Evolutionary conservation across 2,888 invertebrate species (phyloP).

Genomic region (Mythimna lalbum): DNA sequence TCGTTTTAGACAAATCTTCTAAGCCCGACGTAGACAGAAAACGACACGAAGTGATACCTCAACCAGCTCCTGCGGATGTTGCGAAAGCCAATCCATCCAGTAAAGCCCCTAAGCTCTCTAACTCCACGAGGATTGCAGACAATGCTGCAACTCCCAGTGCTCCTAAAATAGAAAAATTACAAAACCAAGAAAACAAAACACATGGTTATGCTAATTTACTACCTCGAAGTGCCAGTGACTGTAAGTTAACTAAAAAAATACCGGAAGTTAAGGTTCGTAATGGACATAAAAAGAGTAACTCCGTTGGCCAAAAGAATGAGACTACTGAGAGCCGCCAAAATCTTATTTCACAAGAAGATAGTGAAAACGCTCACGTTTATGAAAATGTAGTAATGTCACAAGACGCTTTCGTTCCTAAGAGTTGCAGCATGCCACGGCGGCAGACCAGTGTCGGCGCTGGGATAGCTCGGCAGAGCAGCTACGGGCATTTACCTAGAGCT

Average conservation of each 20-base stretch:
- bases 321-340: conserved; percentile 88
- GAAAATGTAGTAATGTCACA: conserved; percentile 82
- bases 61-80: conserved; percentile 74
- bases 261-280: conserved; percentile 76
- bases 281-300: conserved; percentile 87
- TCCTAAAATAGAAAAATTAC: conserved; percentile 74
- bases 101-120: conserved; percentile 79
- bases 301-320: conserved; percentile 85
- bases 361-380: conserved; percentile 84
- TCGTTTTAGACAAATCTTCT: conserved; percentile 90
- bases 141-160: conserved; percentile 64
- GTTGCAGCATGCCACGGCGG: conserved; percentile 88
- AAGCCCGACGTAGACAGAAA: conserved; percentile 87
- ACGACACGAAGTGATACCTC: conserved; percentile 76
- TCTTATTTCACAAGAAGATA: conserved; percentile 84
- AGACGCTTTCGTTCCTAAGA: conserved; percentile 82
- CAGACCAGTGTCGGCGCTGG: conserved; percentile 77
- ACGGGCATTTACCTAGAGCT: conserved; percentile 82
- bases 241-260: conserved; percentile 80
- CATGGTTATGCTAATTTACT: conserved; percentile 86
- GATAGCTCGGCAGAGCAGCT: conserved; percentile 84
- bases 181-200: conserved; percentile 69
- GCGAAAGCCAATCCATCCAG: conserved; percentile 75
- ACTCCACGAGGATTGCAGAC: conserved; percentile 74
- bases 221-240: conserved; percentile 86